Conservation (phyloP, 53 echinoderm and acorn worm species). For the Paracentrotus lividus region DNA sequence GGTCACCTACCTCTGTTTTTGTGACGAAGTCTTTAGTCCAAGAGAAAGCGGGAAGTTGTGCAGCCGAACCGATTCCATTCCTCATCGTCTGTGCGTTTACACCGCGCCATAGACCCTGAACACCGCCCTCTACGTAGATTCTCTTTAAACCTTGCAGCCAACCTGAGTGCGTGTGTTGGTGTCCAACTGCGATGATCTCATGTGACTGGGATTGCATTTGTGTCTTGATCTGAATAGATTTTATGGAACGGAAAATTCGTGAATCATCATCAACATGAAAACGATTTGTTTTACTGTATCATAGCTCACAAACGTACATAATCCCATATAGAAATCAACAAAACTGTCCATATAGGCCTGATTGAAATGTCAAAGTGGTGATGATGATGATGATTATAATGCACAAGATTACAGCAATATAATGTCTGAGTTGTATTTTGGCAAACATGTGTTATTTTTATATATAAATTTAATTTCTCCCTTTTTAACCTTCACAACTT, state of each 20-base stretch:
- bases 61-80: constrained; percentile 87
- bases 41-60: constrained; percentile 89
- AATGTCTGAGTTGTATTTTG: no score
- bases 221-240: constrained; percentile 91
- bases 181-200: constrained; percentile 88
- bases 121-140: constrained; percentile 82
- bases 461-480: no score
- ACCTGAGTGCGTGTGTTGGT: constrained; percentile 86
- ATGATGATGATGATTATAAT: no score
- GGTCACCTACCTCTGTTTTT: constrained; percentile 80
- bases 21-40: constrained; percentile 80
- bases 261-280: not conserved
- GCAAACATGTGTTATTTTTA: no score
- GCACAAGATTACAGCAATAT: no score
- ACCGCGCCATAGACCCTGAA: constrained; percentile 91
- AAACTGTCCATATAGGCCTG: no score
- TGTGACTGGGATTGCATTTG: constrained; percentile 87
- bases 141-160: constrained; percentile 74
- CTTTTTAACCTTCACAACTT: constrained; percentile 57
- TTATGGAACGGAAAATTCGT: no score
- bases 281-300: not conserved
- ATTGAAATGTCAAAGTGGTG: no score
- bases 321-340: no score
- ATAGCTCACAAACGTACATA: no score
- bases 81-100: constrained; percentile 83